phyloP scores from a whole-genome alignment of 2,113 vertebrate species.

The Hemibagrus wyckioides region DNA sequence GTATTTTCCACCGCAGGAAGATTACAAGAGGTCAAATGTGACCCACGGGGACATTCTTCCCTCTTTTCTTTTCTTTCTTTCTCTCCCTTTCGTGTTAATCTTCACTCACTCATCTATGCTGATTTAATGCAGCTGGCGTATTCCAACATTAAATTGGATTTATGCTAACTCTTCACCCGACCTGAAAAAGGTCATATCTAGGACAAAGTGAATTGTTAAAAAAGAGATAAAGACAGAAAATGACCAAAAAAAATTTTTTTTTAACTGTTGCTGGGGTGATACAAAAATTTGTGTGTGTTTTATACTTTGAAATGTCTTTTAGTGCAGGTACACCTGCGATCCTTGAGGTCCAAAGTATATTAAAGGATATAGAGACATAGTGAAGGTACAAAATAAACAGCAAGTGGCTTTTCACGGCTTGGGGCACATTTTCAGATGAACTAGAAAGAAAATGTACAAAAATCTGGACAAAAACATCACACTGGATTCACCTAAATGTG shows the following conservation, averaged over 20 bases:
- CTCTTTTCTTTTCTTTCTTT: constrained; percentile 10
- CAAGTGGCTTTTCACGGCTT: background rate
- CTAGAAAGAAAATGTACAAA: no score
- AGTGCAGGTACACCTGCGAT: background rate
- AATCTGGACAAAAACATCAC: background rate
- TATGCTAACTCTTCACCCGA: constrained; percentile 3
- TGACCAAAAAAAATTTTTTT: no score
- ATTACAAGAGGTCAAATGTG: constrained; percentile 50
- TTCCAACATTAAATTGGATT: background rate
- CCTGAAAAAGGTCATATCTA: background rate
- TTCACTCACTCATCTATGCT: background rate
- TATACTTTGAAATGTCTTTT: background rate
- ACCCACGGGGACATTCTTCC: constrained; percentile 36
- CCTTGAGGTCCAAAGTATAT: background rate
- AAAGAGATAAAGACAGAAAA: background rate
- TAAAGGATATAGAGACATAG: background rate
- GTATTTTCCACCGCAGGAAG: constrained; percentile 19
- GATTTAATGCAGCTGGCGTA: constrained; percentile 3
- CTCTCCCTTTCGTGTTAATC: constrained; percentile 8
- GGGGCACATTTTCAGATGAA: background rate
- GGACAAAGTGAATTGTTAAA: background rate
- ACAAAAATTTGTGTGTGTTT: background rate
- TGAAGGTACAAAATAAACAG: background rate
- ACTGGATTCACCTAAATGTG: background rate
- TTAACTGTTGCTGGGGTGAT: background rate